Base-by-base conservation (phyloP, 2,888 invertebrate species). In the Hirtodrosophila alboralis region DNA sequence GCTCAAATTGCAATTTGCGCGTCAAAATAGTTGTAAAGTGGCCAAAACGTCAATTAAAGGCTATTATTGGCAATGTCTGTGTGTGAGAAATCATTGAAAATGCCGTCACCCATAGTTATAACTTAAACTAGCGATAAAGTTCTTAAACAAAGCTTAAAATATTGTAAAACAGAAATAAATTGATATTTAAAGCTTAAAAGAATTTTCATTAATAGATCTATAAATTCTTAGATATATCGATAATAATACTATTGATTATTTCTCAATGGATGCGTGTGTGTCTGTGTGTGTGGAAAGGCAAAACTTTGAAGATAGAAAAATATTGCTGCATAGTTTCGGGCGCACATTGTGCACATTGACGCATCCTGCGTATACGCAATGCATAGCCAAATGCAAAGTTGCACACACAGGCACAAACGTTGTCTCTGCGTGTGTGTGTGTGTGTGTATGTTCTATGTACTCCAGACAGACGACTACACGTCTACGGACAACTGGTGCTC, bases 311-410 rank as follows among this genome's bases (percentile, higher is more conserved):
- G 70, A 70, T 71, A 60, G 27, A 53, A 80, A 72, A 76, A 67
- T 80, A 62, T 62, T 57, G 68, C 54, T 58, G 84, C 84, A 64
- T 80, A 73, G 78, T 77, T 84, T 51, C n/a, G 47, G 69, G 75
- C 75, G 85, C 75, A 54, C 40, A 58, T 38, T 47, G 57, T 54
- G 75, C 62, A 27, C n/a, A n/a, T n/a, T 16, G 23, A 8, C 13
- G n/a, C 47, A 63, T 59, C 49, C 63, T 79, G 77, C 77, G 84
- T 84, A 84, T 84, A 77, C 77, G 77, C 77, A 77, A 62, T 64
- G 63, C 41, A 27, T 7, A 40, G 31, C 31, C 23, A 40, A 37
- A 37, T 37, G 36, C 49, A 40, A 36, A 56, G 13, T 26, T 28
- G 23, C 21, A 3, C 40, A 9, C 31, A 28, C 43, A 10, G 6